Evolutionary conservation across 92 coral and sea anemone species (phyloP), one percentile per base, ranked within the genome.

Genomic region (Palythoa grandiflora): DNA sequence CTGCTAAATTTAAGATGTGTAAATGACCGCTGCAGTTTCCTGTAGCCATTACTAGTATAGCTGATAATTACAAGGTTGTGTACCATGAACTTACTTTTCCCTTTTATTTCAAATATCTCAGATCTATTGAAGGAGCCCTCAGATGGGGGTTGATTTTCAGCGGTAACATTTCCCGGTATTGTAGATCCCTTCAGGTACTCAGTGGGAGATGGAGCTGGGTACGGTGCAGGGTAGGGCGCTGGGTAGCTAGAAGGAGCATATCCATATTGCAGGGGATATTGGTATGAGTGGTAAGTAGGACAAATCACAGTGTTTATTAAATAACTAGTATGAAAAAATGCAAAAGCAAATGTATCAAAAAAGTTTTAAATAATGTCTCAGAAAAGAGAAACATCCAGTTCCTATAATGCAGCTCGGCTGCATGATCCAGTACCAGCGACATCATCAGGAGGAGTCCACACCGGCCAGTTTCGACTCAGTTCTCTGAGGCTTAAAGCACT

Each of bases 41-140:
- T 75, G 15, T 13, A 37, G 0, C 37, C n/a, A 48, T 51, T 50
- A 52, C 1, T 50, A 11, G 35, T 35, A 10, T 6, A 70, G 21
- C 38, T 35, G 11, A 36, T 2, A 63, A 16, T 17, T 63, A 17
- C 9, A 21, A 17, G 9, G 20, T 63, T 0, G 1, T 59, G 13
- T 59, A 44, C 19, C 36, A 53, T 20, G 39, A 15, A 81, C 86
- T 81, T 20, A 81, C 86, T 11, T 81, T 65, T 81, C 12, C 76
- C 86, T 66, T 81, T 81, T 48, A 68, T 44, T 53, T 81, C 86
- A 28, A 81, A 81, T 52, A 44, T 81, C 35, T 81, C 86, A 68
- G 86, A 81, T 81, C 86, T 66, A 38, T 81, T 81, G 17, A 66
- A 66, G 21, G 84, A 79, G 35, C 86, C 40, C 13, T 48, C 40